Base-by-base conservation (phyloP, 2,888 invertebrate species). In the Erpobdella octoculata region DNA sequence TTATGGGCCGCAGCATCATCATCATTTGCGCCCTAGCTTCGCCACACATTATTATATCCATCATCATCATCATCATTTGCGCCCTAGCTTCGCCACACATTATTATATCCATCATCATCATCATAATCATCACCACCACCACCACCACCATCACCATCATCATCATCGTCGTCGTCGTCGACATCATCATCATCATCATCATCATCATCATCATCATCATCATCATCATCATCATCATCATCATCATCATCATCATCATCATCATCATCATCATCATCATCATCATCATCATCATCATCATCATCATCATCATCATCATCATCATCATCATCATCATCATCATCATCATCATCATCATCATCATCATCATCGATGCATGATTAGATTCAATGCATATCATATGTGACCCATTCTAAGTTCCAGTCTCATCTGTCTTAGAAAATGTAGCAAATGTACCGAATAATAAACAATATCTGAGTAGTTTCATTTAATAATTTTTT, bases 281-380 rank as follows among this genome's bases (percentile, higher is more conserved):
- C 33, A 62, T n/a, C 33, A 62, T 62, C 33, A 6, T 62, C 33
- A 62, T 15, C 12, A 62, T n/a, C n/a, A n/a, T n/a, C n/a, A n/a
- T n/a, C n/a, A n/a, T n/a, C n/a, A 65, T 65, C 66, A 65, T 65
- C 66, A 65, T 65, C 66, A 65, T 65, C 66, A 65, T 65, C 66
- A 65, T 65, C 61, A 59, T 59, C 61, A 59, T 59, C 61, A 59
- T 59, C 61, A 59, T 59, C 61, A 59, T 59, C 61, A 25, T 59
- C 61, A 59, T 59, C 61, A 59, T 59, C 61, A 59, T 59, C 61
- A 59, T 59, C 61, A 59, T 59, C 61, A 59, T 59, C 61, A 59
- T 59, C 61, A 59, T 59, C 61, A 59, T 59, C 61, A 59, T n/a
- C n/a, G n/a, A n/a, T n/a, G n/a, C n/a, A n/a, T n/a, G n/a, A n/a